Percentiles rank a stretch among this genome's conserved stretches.
Evolutionary conservation across 2,797 vertebrate genomes (phyloP).

Genomic region (Sebastes diaconus): DNA sequence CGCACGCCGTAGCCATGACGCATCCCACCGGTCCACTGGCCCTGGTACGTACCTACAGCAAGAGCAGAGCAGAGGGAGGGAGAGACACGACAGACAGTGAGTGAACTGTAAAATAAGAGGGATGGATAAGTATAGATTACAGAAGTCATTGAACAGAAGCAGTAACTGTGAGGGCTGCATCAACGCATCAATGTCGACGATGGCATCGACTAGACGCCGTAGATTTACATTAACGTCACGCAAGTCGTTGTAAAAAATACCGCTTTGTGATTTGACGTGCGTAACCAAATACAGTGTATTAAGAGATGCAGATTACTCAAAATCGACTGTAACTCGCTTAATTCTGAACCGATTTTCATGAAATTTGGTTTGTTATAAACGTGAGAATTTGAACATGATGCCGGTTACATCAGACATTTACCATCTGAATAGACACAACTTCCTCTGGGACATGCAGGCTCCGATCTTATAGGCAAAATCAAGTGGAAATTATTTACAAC

Average conservation of each 20-base stretch:
- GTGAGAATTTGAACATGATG: background rate
- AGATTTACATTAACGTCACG: no score
- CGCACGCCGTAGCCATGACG: constrained; percentile 94
- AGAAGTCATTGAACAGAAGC: background rate
- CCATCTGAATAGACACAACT: background rate
- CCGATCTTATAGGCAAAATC: background rate
- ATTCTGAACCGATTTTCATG: background rate
- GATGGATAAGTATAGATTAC: background rate
- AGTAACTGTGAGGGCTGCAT: background rate
- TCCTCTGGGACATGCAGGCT: background rate
- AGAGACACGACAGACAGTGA: background rate
- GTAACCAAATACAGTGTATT: background rate
- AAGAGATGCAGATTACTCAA: background rate
- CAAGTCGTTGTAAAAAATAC: no score
- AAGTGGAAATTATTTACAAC: background rate
- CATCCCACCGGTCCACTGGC: constrained; percentile 97
- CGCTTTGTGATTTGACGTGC: background rate
- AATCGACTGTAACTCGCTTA: background rate
- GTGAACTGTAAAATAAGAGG: background rate
- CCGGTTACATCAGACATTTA: background rate
- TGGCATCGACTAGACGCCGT: background rate
- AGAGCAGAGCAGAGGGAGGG: background rate
- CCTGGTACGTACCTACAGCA: constrained; percentile 91
- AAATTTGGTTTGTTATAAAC: background rate
- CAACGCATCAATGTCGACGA: background rate